Conservation (phyloP, 2,113 vertebrate species). For the Phrynocephalus versicolor region DNA sequence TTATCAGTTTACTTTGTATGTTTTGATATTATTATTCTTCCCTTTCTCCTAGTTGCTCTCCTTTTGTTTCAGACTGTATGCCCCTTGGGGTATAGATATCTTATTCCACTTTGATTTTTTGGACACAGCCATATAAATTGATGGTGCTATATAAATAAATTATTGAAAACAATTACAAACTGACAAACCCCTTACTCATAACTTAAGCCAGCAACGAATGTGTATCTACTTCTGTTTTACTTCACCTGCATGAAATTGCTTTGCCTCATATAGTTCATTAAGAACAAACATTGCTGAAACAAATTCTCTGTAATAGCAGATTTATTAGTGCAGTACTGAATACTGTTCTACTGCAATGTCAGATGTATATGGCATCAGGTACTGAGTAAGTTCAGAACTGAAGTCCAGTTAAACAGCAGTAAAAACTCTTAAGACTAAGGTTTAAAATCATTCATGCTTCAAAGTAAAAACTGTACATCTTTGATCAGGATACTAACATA, state of each 20-base stretch:
- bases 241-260: no score
- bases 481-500: no score
- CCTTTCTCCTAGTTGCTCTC: no score
- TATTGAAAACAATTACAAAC: not conserved
- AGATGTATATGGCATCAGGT: not conserved
- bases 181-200: not conserved
- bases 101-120: no score
- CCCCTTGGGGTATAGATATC: no score
- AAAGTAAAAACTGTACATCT: accelerated
- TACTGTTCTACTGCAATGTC: not conserved
- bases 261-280: no score
- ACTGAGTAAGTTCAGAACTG: not conserved
- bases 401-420: not conserved
- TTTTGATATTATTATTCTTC: no score
- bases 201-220: not conserved
- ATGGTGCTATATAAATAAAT: no score
- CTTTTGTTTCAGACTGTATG: no score
- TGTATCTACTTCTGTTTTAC: not conserved
- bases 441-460: accelerated
- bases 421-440: not conserved
- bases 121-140: no score
- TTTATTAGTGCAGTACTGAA: not conserved
- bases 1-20: no score
- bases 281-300: no score
- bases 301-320: not conserved